These are phyloP conservation scores for Pangasius mekongensis DNA, from an alignment of 2,797 vertebrate genomes.

Conservation along the genomic window DNA sequence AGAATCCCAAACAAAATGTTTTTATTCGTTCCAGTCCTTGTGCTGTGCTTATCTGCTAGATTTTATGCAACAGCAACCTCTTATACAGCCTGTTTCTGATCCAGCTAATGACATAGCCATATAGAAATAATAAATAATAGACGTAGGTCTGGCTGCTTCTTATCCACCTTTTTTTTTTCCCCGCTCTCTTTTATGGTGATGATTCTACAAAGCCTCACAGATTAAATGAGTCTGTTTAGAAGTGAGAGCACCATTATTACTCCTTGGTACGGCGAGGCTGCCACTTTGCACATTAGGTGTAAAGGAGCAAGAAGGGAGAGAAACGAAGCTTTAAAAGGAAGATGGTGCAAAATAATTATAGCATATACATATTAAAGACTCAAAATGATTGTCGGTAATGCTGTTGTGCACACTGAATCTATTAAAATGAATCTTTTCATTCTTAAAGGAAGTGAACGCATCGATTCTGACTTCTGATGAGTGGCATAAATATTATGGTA, in stretches of 20 bases:
- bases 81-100: background rate
- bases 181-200: conserved; percentile 14
- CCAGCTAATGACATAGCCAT: conserved; percentile 6
- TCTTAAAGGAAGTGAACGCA: background rate
- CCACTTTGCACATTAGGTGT: conserved; percentile 33
- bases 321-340: conserved; percentile 13
- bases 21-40: conserved; percentile 13
- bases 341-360: background rate
- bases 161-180: background rate
- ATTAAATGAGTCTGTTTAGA: conserved; percentile 51
- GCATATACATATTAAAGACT: background rate
- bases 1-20: conserved; percentile 16
- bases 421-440: background rate
- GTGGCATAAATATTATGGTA: conserved; percentile 48
- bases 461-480: conserved; percentile 12
- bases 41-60: conserved; percentile 16
- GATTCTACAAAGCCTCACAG: conserved; percentile 44
- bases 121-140: conserved; percentile 10
- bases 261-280: conserved; percentile 10
- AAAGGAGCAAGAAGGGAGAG: conserved; percentile 3
- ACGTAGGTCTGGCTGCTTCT: background rate
- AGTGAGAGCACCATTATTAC: conserved; percentile 38
- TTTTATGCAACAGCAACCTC: conserved; percentile 31
- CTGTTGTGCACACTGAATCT: background rate
- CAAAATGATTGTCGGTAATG: background rate